Evolutionary conservation across 2,113 vertebrate genomes (phyloP).

Genomic region (Capreolus pygargus): DNA sequence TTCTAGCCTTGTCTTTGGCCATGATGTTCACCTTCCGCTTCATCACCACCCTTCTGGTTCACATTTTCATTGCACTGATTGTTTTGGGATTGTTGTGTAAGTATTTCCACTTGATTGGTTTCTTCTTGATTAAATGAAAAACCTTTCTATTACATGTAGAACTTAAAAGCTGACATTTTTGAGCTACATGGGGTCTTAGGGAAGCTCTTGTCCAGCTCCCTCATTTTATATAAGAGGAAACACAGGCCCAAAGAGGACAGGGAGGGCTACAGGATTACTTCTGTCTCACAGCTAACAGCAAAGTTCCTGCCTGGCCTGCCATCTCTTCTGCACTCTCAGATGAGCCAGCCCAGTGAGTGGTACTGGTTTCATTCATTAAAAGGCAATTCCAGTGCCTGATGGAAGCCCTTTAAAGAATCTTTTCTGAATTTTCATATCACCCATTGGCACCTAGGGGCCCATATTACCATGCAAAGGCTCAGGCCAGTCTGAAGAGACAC

Average conservation of each 20-base stretch:
- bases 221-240: background rate
- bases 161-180: background rate
- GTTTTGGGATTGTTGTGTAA: constrained; percentile 83
- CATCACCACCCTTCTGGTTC: constrained; percentile 78
- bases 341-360: background rate
- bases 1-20: constrained; percentile 81
- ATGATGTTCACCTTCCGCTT: constrained; percentile 81
- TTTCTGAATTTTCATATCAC: background rate
- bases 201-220: background rate
- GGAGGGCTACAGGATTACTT: background rate
- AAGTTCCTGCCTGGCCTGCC: background rate
- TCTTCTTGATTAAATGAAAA: background rate
- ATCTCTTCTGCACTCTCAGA: background rate
- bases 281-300: background rate
- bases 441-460: background rate
- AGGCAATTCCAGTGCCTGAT: background rate
- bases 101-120: constrained; percentile 68
- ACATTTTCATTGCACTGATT: constrained; percentile 81
- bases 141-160: background rate
- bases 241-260: background rate
- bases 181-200: background rate
- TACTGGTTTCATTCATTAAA: background rate
- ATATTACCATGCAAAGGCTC: background rate
- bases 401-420: background rate
- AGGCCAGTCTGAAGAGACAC: background rate